Conservation (phyloP, 1,140 invertebrate species). For the Cotesia glomerata region DNA sequence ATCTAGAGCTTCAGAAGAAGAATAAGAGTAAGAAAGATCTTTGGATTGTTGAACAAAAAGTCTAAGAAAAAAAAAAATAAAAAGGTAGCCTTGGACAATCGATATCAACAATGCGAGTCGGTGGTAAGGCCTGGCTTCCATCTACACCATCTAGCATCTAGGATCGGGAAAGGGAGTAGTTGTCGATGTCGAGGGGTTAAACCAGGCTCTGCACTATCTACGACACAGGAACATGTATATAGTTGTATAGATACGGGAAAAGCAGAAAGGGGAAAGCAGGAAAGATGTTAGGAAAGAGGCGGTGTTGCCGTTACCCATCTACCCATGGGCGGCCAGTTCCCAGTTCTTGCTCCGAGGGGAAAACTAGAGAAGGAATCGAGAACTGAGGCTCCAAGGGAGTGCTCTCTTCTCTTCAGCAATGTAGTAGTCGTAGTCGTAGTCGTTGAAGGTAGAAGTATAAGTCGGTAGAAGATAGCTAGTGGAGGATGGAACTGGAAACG, state of each 20-base stretch:
- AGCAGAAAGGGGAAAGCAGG: conserved; percentile 18
- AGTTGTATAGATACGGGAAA: not conserved
- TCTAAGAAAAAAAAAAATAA: conserved; percentile 39
- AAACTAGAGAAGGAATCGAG: conserved; percentile 10
- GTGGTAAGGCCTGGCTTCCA: conserved; percentile 43
- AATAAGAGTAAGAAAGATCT: conserved; percentile 28
- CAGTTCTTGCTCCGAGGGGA: not conserved
- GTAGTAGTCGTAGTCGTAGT: too few relatives aligned
- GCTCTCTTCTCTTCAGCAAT: too few relatives aligned
- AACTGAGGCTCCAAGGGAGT: too few relatives aligned
- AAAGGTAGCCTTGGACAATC: conserved; percentile 37
- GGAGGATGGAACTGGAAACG: conserved; percentile 26
- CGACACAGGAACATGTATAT: conserved; percentile 16
- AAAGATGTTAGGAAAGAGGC: conserved; percentile 33
- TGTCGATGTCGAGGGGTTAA: conserved; percentile 21
- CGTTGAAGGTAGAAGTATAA: conserved; percentile 8
- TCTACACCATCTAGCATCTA: not conserved
- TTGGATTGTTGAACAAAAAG: conserved; percentile 54
- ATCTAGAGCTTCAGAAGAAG: not conserved
- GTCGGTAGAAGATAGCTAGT: conserved; percentile 5
- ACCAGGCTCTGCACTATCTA: conserved; percentile 29
- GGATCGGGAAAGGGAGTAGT: not conserved
- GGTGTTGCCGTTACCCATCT: conserved; percentile 7
- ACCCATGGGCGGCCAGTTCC: not conserved
- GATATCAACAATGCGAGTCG: conserved; percentile 52